Conservation (phyloP, 1,140 invertebrate genomes). For the Mamestra configurata region DNA sequence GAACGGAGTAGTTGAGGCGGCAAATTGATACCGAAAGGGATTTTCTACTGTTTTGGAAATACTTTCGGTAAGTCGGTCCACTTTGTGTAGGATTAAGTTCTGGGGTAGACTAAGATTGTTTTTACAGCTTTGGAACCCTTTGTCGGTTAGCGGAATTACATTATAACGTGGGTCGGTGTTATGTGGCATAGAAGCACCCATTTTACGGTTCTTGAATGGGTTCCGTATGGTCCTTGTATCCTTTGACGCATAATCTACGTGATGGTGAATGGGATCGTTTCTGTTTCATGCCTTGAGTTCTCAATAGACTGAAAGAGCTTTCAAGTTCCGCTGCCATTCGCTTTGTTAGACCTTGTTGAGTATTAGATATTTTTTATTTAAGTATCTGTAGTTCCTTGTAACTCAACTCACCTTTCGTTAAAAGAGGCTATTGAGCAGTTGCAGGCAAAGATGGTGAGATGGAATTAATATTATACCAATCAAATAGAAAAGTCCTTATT, state of each 20-base stretch:
- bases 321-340: slow-evolving; percentile 42
- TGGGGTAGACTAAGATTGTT: slow-evolving; percentile 80
- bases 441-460: not conserved
- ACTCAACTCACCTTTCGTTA: not conserved
- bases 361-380: slow-evolving; percentile 19
- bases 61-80: slow-evolving; percentile 69
- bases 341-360: slow-evolving; percentile 55
- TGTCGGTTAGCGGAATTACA: slow-evolving; percentile 76
- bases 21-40: slow-evolving; percentile 85
- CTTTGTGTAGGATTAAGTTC: slow-evolving; percentile 83
- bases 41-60: slow-evolving; percentile 87
- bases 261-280: slow-evolving; percentile 77
- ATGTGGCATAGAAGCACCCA: slow-evolving; percentile 68
- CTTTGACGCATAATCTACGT: slow-evolving; percentile 80
- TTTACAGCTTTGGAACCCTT: slow-evolving; percentile 85
- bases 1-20: slow-evolving; percentile 77
- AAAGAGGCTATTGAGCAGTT: not conserved
- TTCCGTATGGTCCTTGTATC: slow-evolving; percentile 63
- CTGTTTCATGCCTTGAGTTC: slow-evolving; percentile 77
- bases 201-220: slow-evolving; percentile 80
- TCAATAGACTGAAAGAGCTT: slow-evolving; percentile 68
- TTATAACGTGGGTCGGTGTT: slow-evolving; percentile 68
- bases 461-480: not conserved
- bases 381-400: slow-evolving; percentile 17
- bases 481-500: not conserved